phyloP scores from a whole-genome alignment of 2,113 vertebrate genomes.

The Cyprinus carpio region DNA sequence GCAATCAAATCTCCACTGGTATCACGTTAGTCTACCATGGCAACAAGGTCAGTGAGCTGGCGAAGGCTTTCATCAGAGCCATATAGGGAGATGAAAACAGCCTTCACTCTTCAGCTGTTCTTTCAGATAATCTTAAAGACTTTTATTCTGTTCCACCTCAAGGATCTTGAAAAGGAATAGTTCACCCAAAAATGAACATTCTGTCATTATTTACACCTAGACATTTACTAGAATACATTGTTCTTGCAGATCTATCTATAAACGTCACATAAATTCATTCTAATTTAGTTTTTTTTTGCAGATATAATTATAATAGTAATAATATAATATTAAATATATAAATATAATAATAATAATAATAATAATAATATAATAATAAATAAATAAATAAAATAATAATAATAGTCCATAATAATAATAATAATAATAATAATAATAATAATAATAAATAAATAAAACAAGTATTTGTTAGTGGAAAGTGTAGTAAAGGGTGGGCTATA shows the following conservation, averaged over 20 bases:
- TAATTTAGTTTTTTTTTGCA: too few relatives aligned
- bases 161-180: background rate
- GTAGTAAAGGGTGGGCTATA: conserved; percentile 49
- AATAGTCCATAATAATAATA: too few relatives aligned
- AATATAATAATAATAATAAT: too few relatives aligned
- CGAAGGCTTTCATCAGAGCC: conserved; percentile 66
- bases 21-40: conserved; percentile 93
- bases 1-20: conserved; percentile 93
- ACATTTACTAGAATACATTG: background rate
- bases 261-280: background rate
- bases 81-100: conserved; percentile 59
- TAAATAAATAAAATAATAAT: background rate
- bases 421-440: too few relatives aligned
- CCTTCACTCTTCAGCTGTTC: background rate
- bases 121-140: background rate
- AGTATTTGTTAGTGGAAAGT: background rate
- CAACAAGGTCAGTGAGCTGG: conserved; percentile 88
- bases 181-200: background rate
- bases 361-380: background rate
- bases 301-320: too few relatives aligned
- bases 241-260: background rate
- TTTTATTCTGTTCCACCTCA: background rate
- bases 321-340: too few relatives aligned
- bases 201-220: background rate
- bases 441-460: background rate